Evolutionary conservation across 1,140 invertebrate genomes (phyloP).

Genomic region (Leptoteleia sp.): DNA sequence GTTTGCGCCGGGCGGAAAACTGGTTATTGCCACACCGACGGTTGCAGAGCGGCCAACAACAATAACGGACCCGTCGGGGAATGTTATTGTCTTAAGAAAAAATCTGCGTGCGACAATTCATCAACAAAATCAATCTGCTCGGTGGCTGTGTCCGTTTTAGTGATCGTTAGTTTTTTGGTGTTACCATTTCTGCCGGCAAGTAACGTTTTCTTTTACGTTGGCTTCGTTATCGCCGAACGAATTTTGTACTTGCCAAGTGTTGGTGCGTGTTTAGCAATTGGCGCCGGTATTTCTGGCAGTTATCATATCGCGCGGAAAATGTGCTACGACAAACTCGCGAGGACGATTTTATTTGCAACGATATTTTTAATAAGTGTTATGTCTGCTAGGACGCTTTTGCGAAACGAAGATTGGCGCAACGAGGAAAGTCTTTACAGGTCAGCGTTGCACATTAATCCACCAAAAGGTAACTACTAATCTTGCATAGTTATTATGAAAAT

Average conservation of each 20-base stretch:
- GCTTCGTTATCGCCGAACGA: conserved; percentile 97
- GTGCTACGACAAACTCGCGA: conserved; percentile 78
- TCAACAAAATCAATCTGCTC: conserved; percentile 36
- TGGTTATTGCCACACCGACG: conserved; percentile 78
- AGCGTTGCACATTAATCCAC: conserved; percentile 95
- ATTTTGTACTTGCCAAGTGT: conserved; percentile 97
- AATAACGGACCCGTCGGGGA: conserved; percentile 78
- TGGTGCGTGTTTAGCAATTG: conserved; percentile 94
- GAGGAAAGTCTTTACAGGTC: conserved; percentile 96
- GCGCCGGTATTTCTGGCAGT: conserved; percentile 82
- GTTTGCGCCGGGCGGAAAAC: conserved; percentile 77
- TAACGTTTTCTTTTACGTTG: conserved; percentile 97
- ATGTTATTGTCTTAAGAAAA: conserved; percentile 75
- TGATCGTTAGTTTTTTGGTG: conserved; percentile 89
- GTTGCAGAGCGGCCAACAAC: conserved; percentile 80
- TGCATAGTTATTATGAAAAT: neutral
- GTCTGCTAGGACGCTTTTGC: conserved; percentile 86
- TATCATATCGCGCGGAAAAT: conserved; percentile 74
- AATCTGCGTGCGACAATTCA: conserved; percentile 31
- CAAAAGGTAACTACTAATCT: conserved; percentile 90
- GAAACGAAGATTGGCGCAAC: conserved; percentile 95
- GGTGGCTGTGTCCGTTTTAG: conserved; percentile 80
- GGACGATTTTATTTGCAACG: conserved; percentile 80
- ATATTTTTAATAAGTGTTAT: conserved; percentile 87
- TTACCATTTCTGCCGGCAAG: conserved; percentile 95